Evolutionary conservation across 2,797 vertebrate species (phyloP).

Genomic region (Channallabes apus): DNA sequence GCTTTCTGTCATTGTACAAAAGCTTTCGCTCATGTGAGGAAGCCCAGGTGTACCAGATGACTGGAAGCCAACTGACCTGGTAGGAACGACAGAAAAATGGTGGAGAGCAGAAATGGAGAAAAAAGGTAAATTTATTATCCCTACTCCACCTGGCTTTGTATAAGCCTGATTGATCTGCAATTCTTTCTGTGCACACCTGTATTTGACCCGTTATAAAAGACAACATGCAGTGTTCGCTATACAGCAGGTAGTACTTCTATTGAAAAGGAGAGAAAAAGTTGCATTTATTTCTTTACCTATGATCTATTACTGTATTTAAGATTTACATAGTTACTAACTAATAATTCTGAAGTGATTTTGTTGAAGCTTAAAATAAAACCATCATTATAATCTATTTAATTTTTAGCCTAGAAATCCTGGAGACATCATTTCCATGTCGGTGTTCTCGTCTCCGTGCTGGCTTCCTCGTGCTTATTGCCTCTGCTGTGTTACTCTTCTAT

Average conservation of each 20-base stretch:
- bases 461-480: slow-evolving; percentile 45
- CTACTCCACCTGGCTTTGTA: not conserved
- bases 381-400: slow-evolving; percentile 9
- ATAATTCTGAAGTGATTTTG: not conserved
- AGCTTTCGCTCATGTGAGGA: not conserved
- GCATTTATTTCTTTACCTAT: not conserved
- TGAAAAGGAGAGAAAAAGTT: not conserved
- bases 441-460: not conserved
- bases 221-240: not conserved
- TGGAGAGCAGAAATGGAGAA: not conserved
- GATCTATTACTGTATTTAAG: not conserved
- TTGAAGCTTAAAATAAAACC: not conserved
- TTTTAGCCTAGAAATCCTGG: slow-evolving; percentile 31
- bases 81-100: slow-evolving; percentile 31
- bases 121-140: slow-evolving; percentile 21
- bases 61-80: not conserved
- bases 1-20: not conserved
- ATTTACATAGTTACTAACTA: not conserved
- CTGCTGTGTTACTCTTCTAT: slow-evolving; percentile 44
- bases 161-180: not conserved
- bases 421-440: not conserved
- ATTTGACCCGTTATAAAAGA: not conserved
- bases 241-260: not conserved
- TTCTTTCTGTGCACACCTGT: not conserved
- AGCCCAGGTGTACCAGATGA: not conserved